Base-by-base conservation (phyloP, 1,140 invertebrate species). In the Bombus pascuorum region DNA sequence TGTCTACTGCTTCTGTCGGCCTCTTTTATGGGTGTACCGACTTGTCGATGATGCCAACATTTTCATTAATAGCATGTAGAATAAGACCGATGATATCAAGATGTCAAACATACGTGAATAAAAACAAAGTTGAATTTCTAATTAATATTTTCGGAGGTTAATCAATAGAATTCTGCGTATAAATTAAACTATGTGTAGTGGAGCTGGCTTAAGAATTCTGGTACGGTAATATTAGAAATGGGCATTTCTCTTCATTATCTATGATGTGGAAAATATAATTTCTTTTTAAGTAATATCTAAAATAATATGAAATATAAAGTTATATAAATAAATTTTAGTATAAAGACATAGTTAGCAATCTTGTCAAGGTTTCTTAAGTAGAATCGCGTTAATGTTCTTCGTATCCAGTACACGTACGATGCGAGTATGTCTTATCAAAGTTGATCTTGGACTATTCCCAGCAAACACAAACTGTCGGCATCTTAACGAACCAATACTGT, bases 401-500 rank as follows among this genome's bases (percentile, higher is more conserved):
- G 53, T 73, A 85, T 37, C 15, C 77, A 4, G 53, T 59, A 32
- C 83, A 80, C 83, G 83, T 85, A 53, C 83, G 37, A 42, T 59
- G 74, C 28, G 74, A 53, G 70, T 70, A 72, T 85, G 77, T 72
- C 68, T 85, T 85, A 80, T 72, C 76, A 85, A 85, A 80, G 83
- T 85, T 80, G 83, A 85, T 80, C 57, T 85, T 85, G 83, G 83
- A 80, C 68, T 80, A 80, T 37, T n/a, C 76, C 83, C 83, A 85
- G 66, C 83, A 85, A 85, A 85, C 76, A 80, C 66, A 85, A 80
- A 80, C 83, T 85, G 83, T 80, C 83, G 83, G 83, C 83, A 80
- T 80, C 79, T 80, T 80, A 85, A 85, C 83, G 83, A 85, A 85
- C 53, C 83, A 83, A 77, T 83, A 77, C 62, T 28, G 28, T 42